These are phyloP conservation scores for Callospermophilus lateralis DNA, from an alignment of 2,113 vertebrate species.

Conservation along the genomic window DNA sequence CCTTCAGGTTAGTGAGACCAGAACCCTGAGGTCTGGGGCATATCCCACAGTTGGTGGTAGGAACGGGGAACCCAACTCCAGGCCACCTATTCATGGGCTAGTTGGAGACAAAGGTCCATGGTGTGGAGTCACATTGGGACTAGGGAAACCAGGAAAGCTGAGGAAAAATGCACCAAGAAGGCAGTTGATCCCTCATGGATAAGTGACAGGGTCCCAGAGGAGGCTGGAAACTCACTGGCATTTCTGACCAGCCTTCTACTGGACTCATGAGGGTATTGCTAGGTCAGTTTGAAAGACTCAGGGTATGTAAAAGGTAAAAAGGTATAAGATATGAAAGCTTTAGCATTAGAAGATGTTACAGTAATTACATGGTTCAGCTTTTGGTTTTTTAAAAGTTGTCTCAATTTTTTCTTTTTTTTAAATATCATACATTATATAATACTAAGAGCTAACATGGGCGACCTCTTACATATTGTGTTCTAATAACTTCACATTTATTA, in stretches of 20 bases:
- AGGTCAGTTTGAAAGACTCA: neutral
- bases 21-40: neutral
- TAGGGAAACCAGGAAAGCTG: neutral
- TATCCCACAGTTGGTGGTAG: neutral
- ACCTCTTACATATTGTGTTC: neutral
- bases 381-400: neutral
- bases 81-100: no score
- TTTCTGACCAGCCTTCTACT: neutral
- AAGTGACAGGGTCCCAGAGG: neutral
- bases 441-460: neutral
- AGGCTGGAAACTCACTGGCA: rapidly evolving
- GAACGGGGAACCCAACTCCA: neutral
- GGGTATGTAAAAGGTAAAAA: neutral
- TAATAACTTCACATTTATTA: neutral
- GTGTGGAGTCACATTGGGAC: rapidly evolving
- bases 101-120: no score
- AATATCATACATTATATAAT: neutral
- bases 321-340: neutral
- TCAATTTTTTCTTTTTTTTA: neutral
- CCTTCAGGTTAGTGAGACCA: neutral
- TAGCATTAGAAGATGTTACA: neutral
- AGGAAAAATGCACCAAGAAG: neutral
- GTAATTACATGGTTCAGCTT: neutral
- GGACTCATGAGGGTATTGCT: no score
- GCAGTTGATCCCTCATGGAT: no score